Evolutionary conservation across 1,140 invertebrate genomes (phyloP), one percentile per base, ranked within the genome.

Genomic region (Papilio glaucus): DNA sequence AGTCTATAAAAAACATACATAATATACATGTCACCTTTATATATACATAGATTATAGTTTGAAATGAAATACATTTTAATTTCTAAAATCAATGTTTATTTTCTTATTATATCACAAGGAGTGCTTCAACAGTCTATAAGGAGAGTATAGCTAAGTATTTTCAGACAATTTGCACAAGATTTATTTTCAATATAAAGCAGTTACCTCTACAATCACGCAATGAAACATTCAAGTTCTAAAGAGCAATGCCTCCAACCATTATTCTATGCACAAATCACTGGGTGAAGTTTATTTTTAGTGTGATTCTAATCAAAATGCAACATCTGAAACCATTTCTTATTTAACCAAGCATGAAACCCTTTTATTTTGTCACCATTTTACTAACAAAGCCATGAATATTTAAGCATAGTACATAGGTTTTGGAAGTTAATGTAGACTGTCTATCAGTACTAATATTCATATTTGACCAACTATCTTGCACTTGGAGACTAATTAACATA

Each of bases 41-140:
- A n/a, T n/a, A n/a, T n/a, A n/a, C n/a, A n/a, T n/a, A n/a, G n/a
- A 9, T 37, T 0, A 15, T 21, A 24, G 13, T 45, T 26, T 2
- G 0, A 10, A 68, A 68, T 45, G 29, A 68, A 68, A 68, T 7
- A n/a, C 63, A n/a, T 65, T 39, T 9, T 42, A 45, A 42, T 26
- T 45, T 68, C 24, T 68, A 42, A 42, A 45, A 45, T 26, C 38
- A 68, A 41, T 39, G 13, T 68, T 68, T 68, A 68, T 42, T 68
- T 68, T 68, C 4, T 26, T 42, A n/a, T n/a, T n/a, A n/a, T 68
- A 68, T 68, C 63, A 68, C 63, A 68, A 68, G 63, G 63, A 68
- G 63, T 68, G 63, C 63, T 68, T 68, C 39, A 26, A 67, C 63
- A 68, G 63, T 68, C 63, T 68, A 68, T 65, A 41, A 68, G 63